Evolutionary conservation across 2,113 vertebrate genomes (phyloP), one percentile per base, ranked within the genome.

Genomic region (Tyto alba): DNA sequence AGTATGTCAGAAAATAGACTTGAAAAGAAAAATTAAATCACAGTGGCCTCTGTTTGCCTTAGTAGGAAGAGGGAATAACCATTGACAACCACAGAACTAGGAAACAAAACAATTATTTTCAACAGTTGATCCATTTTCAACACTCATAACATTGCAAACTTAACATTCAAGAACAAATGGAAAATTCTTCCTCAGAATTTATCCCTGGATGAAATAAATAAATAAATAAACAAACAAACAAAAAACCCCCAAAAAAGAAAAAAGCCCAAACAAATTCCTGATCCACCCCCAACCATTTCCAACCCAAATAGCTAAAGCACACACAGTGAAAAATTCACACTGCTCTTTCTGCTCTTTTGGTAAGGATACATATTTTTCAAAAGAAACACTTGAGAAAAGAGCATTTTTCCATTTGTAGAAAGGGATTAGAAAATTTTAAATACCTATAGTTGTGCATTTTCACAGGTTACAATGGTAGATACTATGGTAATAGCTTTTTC

Each of bases 401-500:
- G 2, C 9, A 18, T 69, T 86, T 76, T 3, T 64, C 9, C 11
- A 14, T 90, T 64, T 76, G 8, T 48, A 73, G 18, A 43, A 91
- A 85, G 10, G 18, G 18, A 29, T n/a, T 75, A 30, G 4, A 71
- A 22, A 10, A 48, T 29, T 52, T 36, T 41, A 45, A 66, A 45
- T 45, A 41, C 3, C 2, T 30, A 3, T 5, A 48, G 9, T 15
- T 73, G 7, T 59, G 21, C 8, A 52, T 86, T 93, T 66, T 55
- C 32, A 45, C 52, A 53, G 27, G 25, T 23, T 68, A 6, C 9
- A 21, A 1, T 5, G 13, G 27, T 38, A 73, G 45, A 52, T 23
- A 19, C 7, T 29, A 6, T 3, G 1, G 14, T n/a, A 8, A 7
- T 3, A 38, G 7, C 1, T 59, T 26, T 52, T 53, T 64, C 67